phyloP scores from a whole-genome alignment of 2,113 vertebrate genomes.

The Siniperca chuatsi region DNA sequence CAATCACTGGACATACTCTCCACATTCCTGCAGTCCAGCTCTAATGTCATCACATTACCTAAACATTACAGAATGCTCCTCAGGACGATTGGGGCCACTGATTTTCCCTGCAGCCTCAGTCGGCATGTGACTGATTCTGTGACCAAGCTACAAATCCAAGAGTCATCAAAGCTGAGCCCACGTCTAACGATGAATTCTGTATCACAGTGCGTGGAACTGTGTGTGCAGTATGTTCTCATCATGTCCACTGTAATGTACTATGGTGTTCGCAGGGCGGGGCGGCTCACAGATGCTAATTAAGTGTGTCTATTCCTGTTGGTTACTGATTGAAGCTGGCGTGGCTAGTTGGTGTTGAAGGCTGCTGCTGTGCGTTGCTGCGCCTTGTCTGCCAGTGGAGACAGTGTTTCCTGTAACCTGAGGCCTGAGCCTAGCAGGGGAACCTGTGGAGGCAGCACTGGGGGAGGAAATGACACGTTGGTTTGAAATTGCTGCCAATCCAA shows the following conservation, averaged over 20 bases:
- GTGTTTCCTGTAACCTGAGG: constrained; percentile 83
- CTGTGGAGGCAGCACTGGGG: constrained; percentile 62
- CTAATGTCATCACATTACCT: constrained; percentile 71
- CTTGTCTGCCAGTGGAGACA: constrained; percentile 70
- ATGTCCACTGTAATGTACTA: constrained; percentile 23
- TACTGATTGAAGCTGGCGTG: constrained; percentile 66
- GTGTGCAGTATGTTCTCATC: constrained; percentile 54
- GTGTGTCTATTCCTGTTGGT: constrained; percentile 71
- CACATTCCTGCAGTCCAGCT: constrained; percentile 63
- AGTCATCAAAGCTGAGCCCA: constrained; percentile 43
- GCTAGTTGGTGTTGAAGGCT: constrained; percentile 76
- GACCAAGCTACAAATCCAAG: constrained; percentile 23
- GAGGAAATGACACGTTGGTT: constrained; percentile 81
- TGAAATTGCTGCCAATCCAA: constrained; percentile 78
- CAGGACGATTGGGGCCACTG: constrained; percentile 46
- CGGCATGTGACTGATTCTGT: constrained; percentile 49
- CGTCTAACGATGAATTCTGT: constrained; percentile 25
- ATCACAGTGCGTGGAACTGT: constrained; percentile 27
- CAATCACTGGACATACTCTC: constrained; percentile 72
- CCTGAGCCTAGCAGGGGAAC: constrained; percentile 64
- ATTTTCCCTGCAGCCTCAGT: constrained; percentile 55
- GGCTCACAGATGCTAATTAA: constrained; percentile 71
- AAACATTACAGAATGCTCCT: constrained; percentile 64
- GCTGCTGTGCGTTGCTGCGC: constrained; percentile 71
- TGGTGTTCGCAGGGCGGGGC: constrained; percentile 27